Evolutionary conservation across 2,888 invertebrate genomes (phyloP).

Genomic region (Clostera curtula): DNA sequence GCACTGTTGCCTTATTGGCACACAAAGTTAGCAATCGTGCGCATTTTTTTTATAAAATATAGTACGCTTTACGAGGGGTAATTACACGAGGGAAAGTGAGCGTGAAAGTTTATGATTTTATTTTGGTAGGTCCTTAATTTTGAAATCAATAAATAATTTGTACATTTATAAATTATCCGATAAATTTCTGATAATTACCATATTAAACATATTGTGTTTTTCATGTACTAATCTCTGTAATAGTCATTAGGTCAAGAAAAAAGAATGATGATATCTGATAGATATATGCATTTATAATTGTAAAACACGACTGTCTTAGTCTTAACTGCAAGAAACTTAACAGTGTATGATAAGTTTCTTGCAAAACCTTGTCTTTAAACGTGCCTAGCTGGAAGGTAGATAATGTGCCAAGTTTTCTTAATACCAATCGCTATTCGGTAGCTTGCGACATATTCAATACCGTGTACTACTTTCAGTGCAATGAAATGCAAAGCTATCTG

Average conservation of each 20-base stretch:
- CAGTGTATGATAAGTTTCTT: slow-evolving; percentile 4
- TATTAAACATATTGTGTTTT: too few relatives aligned
- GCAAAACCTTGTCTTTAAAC: slow-evolving; percentile 3
- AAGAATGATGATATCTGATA: too few relatives aligned
- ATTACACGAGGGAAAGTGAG: slow-evolving; percentile 14
- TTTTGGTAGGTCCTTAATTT: neutral
- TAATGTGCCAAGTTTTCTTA: slow-evolving; percentile 15
- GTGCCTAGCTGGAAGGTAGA: slow-evolving; percentile 6
- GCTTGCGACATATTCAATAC: slow-evolving; percentile 13
- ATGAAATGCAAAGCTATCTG: too few relatives aligned
- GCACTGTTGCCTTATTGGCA: slow-evolving; percentile 30
- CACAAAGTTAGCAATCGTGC: slow-evolving; percentile 28
- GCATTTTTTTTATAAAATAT: slow-evolving; percentile 16
- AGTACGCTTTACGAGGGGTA: slow-evolving; percentile 10
- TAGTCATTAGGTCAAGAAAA: too few relatives aligned
- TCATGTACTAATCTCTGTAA: too few relatives aligned
- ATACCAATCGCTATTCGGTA: slow-evolving; percentile 12
- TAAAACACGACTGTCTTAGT: too few relatives aligned
- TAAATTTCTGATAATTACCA: too few relatives aligned
- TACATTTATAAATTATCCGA: too few relatives aligned
- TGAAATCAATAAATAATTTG: neutral
- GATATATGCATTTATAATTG: too few relatives aligned
- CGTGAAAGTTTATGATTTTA: slow-evolving; percentile 6
- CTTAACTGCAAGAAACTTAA: slow-evolving; percentile 2
- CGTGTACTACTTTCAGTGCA: too few relatives aligned